These are phyloP conservation scores for Zosterops hypoxanthus DNA, from an alignment of 2,113 vertebrate species.

Conservation along the genomic window DNA sequence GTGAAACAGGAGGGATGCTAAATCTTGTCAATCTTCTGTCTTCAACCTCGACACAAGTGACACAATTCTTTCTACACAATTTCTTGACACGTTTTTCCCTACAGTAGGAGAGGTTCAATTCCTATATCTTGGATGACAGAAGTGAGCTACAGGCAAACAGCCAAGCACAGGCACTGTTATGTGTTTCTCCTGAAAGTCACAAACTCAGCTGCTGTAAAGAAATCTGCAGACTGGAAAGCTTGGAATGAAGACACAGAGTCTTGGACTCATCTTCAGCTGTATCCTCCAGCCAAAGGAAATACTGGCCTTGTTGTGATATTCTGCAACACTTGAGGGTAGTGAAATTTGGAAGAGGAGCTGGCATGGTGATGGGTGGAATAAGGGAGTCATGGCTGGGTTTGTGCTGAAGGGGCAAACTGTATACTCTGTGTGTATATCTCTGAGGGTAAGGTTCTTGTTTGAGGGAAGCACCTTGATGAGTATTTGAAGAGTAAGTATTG, in stretches of 20 bases:
- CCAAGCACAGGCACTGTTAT: not conserved
- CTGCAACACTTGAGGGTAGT: not conserved
- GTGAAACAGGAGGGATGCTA: not conserved
- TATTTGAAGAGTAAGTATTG: constrained; percentile 70
- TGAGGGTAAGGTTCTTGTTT: not conserved
- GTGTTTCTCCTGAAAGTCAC: constrained; percentile 22
- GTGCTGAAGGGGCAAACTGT: not conserved
- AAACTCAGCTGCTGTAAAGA: constrained; percentile 14
- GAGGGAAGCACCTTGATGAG: not conserved
- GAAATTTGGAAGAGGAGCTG: not conserved
- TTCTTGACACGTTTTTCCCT: not conserved
- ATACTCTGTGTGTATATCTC: not conserved
- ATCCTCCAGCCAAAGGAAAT: constrained; percentile 24
- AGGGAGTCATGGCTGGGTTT: not conserved
- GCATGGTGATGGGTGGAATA: not conserved
- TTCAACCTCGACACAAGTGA: not conserved
- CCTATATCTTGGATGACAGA: not conserved
- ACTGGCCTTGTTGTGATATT: not conserved
- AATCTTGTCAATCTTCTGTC: not conserved
- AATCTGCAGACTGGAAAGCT: constrained; percentile 12
- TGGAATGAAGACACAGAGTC: constrained; percentile 22
- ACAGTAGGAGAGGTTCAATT: not conserved
- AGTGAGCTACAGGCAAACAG: constrained; percentile 22
- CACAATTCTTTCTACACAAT: not conserved
- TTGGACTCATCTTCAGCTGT: constrained; percentile 6